Evolutionary conservation across 2,113 vertebrate genomes (phyloP), one percentile per base, ranked within the genome.

Genomic region (Telmatochromis sp.): DNA sequence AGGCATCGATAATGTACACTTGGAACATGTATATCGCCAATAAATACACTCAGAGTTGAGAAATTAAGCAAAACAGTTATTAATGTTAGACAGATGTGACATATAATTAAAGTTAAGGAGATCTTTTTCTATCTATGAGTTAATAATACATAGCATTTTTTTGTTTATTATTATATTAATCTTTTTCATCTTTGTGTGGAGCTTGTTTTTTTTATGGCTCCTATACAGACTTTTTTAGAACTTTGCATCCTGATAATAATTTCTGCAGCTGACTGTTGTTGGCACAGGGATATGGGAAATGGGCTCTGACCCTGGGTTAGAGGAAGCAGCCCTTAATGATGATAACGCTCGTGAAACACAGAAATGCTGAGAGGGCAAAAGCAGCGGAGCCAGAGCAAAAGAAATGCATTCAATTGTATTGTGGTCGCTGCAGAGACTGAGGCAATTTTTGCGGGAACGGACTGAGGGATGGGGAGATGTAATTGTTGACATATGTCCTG

Each of bases 301-400:
- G 53, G 87, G 89, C 71, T 92, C 54, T 93, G 92, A 95, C 93
- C 91, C 91, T 26, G 84, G 91, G 92, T 90, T 71, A 89, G 85
- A 94, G 93, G 93, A 95, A 95, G 83, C 88, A 91, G 90, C 57
- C 88, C 73, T 88, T 92, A 89, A 94, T 91, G 93, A 92, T 87
- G 88, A 94, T 88, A 83, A 81, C 17, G 45, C 90, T 90, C 78
- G 17, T 90, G 86, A 94, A 94, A 93, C 83, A 83, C 63, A 68
- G 82, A 94, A 94, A 90, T 92, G 96, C 96, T 96, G 96, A 96
- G 93, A 50, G 47, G 78, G 94, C 95, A 95, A 86, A 95, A 94
- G 80, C 31, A 79, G 68, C 3, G 58, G 63, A 84, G 87, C 80
- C 7, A 86, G 31, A 81, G 83, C 37, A 84, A 40, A 82, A 92